These are phyloP conservation scores for Platyscapa corneri DNA, from an alignment of 1,140 invertebrate genomes.

Conservation along the genomic window DNA sequence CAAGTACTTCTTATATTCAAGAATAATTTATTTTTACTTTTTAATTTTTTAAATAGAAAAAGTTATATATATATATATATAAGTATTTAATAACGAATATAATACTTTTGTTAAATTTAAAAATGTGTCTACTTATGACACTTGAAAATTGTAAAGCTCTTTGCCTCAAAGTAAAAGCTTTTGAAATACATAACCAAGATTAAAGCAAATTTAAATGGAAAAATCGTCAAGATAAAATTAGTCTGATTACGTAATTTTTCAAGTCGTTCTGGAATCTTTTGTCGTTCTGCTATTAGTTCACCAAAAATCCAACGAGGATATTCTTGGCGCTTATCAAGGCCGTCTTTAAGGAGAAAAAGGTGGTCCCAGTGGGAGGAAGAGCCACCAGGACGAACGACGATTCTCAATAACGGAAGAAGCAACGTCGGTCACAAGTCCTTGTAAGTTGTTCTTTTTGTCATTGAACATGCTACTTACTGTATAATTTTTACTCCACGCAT, in stretches of 20 bases:
- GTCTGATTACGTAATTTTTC: background rate
- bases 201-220: too few relatives aligned
- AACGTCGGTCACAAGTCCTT: constrained; percentile 64
- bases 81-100: too few relatives aligned
- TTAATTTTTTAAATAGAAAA: too few relatives aligned
- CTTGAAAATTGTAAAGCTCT: too few relatives aligned
- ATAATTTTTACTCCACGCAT: background rate
- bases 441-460: constrained; percentile 56
- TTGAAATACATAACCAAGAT: too few relatives aligned
- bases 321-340: constrained; percentile 81
- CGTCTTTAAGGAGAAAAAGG: constrained; percentile 78
- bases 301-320: constrained; percentile 79
- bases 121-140: too few relatives aligned
- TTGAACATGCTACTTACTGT: background rate
- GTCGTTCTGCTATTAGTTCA: constrained; percentile 56
- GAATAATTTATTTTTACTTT: too few relatives aligned
- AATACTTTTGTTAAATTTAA: too few relatives aligned
- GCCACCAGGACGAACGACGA: constrained; percentile 70
- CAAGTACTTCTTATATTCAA: too few relatives aligned
- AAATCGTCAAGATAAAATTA: background rate
- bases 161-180: too few relatives aligned
- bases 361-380: constrained; percentile 73
- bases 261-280: background rate
- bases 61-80: too few relatives aligned
- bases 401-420: constrained; percentile 78